A percentile compares a stretch with the other conserved stretches of the same genome.
These are phyloP conservation scores for Brachyhypopomus gauderio DNA, from an alignment of 2,113 vertebrate species.

Conservation along the genomic window DNA sequence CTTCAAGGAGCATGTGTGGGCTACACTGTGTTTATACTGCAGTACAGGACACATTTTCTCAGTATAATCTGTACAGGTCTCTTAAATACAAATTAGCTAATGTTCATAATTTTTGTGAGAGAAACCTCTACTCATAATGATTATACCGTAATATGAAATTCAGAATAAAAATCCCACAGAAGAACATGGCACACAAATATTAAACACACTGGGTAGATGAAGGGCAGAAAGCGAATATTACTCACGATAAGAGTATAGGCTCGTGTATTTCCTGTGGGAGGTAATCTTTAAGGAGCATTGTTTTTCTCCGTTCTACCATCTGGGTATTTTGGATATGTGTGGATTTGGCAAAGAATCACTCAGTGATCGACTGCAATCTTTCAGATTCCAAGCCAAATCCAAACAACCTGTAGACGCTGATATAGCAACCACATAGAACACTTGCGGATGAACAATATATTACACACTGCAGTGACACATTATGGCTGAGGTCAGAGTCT, in stretches of 20 bases:
- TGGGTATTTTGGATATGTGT: constrained; percentile 4
- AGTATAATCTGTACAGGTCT: not conserved
- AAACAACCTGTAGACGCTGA: not conserved
- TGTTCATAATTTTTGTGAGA: no score
- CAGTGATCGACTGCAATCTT: constrained; percentile 12
- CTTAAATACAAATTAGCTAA: no score
- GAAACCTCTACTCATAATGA: no score
- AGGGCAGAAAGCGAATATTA: no score
- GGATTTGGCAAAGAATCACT: constrained; percentile 10
- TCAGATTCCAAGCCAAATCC: not conserved
- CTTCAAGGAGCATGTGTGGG: not conserved
- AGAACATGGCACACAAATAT: no score
- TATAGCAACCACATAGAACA: not conserved
- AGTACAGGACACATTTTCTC: not conserved
- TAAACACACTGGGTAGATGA: no score
- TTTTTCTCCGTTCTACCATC: constrained; percentile 31
- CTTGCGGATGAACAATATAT: not conserved
- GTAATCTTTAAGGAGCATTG: not conserved
- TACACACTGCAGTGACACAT: not conserved
- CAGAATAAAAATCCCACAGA: no score
- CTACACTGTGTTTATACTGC: not conserved
- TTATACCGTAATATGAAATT: no score
- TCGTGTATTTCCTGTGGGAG: not conserved
- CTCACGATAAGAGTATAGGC: not conserved
- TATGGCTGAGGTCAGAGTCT: not conserved